A percentile compares a stretch with the other conserved stretches of the same genome.
Conservation (phyloP, 2,888 invertebrate genomes). For the Polydrusus tereticollis region DNA sequence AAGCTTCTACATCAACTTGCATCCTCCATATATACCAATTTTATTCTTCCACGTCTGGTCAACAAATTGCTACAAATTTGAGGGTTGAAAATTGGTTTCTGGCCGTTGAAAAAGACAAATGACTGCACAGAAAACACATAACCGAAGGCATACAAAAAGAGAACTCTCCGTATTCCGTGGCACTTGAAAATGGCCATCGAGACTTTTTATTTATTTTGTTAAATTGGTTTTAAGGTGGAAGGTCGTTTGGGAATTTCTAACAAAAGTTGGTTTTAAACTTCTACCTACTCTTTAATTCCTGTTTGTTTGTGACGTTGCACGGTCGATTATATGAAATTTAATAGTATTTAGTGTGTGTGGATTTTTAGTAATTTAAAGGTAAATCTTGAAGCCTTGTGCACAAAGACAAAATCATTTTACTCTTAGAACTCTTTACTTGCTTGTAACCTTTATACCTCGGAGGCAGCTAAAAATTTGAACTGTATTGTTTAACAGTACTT, state of each 20-base stretch:
- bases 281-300: too few relatives aligned
- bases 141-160: neutral
- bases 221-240: neutral
- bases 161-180: neutral
- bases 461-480: too few relatives aligned
- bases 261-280: too few relatives aligned
- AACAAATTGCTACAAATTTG: neutral
- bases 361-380: too few relatives aligned
- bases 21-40: neutral
- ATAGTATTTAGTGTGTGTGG: too few relatives aligned
- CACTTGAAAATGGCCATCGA: neutral
- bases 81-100: neutral
- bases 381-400: too few relatives aligned
- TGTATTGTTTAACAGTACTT: too few relatives aligned
- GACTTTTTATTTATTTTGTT: slow-evolving; percentile 9
- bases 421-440: too few relatives aligned
- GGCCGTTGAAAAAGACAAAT: slow-evolving; percentile 4
- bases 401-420: too few relatives aligned
- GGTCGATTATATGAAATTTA: too few relatives aligned
- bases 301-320: too few relatives aligned
- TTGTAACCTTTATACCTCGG: too few relatives aligned
- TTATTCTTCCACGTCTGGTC: neutral
- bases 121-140: neutral
- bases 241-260: neutral
- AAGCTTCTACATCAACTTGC: neutral